Conservation (phyloP, 1,140 invertebrate species). For the Leptoteleia sp. region DNA sequence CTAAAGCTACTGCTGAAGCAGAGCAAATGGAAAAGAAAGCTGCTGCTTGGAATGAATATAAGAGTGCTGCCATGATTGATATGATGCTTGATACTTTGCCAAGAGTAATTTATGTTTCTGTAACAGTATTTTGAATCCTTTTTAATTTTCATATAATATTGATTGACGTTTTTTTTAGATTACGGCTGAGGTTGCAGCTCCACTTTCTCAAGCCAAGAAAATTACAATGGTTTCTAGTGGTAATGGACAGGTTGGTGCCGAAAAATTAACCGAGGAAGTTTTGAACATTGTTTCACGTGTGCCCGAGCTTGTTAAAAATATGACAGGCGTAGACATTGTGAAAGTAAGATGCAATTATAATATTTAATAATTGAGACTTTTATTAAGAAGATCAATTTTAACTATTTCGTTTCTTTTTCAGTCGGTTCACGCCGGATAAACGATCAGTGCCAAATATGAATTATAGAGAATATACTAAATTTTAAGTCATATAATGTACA, state of each 20-base stretch:
- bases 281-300: conserved; percentile 95
- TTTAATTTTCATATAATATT: background rate
- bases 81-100: conserved; percentile 98
- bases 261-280: conserved; percentile 96
- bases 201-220: conserved; percentile 95
- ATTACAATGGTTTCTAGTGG: conserved; percentile 97
- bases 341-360: conserved; percentile 69
- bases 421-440: conserved; percentile 79
- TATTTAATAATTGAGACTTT: too few species aligned
- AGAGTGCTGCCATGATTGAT: conserved; percentile 97
- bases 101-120: conserved; percentile 88
- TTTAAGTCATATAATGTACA: conserved; percentile 49
- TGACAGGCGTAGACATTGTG: conserved; percentile 96
- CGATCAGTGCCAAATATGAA: conserved; percentile 55
- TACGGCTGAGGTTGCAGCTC: conserved; percentile 97
- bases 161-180: conserved; percentile 84
- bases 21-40: conserved; percentile 98
- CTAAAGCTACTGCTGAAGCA: conserved; percentile 96
- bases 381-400: too few species aligned
- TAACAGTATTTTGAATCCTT: too few species aligned
- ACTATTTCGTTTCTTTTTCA: conserved; percentile 60
- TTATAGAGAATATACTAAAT: conserved; percentile 40
- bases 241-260: conserved; percentile 94
- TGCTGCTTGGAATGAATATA: conserved; percentile 97
- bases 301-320: conserved; percentile 92